These are phyloP conservation scores for Lasioglossum leucozonium DNA, from an alignment of 2,888 invertebrate genomes.

Conservation along the genomic window DNA sequence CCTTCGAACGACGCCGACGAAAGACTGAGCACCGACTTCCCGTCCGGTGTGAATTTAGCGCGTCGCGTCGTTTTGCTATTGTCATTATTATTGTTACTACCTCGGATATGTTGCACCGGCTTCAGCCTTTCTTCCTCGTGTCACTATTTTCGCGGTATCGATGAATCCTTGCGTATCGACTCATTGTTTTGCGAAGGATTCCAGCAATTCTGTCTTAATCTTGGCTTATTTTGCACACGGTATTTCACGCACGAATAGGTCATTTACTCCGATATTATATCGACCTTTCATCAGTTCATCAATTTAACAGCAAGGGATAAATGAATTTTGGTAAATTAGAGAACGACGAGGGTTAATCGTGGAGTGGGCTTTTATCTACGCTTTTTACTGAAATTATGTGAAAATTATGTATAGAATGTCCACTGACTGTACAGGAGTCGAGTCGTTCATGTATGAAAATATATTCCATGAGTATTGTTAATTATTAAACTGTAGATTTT, in stretches of 20 bases:
- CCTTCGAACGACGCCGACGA: constrained; percentile 37
- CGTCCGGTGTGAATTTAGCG: constrained; percentile 10
- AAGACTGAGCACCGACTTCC: constrained; percentile 34
- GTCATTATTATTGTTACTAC: background rate
- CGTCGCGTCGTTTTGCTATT: background rate
- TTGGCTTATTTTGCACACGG: too few relatives aligned
- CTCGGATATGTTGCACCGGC: background rate
- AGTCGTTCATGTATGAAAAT: background rate
- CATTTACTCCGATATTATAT: background rate
- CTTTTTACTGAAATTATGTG: background rate
- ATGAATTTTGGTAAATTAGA: background rate
- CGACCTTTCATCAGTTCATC: background rate
- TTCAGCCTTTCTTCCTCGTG: too few relatives aligned
- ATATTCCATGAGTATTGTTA: background rate
- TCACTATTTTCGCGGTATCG: too few relatives aligned
- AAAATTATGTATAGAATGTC: background rate
- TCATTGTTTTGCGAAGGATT: too few relatives aligned
- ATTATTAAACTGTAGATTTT: background rate
- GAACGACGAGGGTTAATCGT: background rate
- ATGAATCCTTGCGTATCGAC: too few relatives aligned
- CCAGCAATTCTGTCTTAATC: too few relatives aligned
- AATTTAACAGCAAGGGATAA: background rate
- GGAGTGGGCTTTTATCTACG: constrained; percentile 1
- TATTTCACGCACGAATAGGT: too few relatives aligned
- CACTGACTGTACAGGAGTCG: background rate